phyloP scores from a whole-genome alignment of 1,140 invertebrate species.

The Druon quercuslanigerum region DNA sequence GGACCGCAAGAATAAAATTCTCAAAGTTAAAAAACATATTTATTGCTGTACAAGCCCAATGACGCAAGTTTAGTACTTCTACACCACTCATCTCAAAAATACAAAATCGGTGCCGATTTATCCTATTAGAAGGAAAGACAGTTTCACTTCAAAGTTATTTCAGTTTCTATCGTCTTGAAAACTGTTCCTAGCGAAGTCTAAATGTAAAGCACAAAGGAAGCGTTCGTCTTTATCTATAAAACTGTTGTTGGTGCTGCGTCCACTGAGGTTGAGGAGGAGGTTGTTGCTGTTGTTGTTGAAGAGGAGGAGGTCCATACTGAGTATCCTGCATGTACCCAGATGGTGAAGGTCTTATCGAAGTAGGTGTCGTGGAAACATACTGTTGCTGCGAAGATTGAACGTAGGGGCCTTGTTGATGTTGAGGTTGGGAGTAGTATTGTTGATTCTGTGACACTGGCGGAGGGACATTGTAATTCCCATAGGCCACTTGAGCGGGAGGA shows the following conservation, averaged over 20 bases:
- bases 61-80: background rate
- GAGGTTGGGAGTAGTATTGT: conserved; percentile 74
- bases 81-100: background rate
- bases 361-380: conserved; percentile 63
- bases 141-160: background rate
- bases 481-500: conserved; percentile 70
- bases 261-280: conserved; percentile 72
- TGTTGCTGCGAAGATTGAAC: conserved; percentile 68
- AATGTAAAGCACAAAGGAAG: background rate
- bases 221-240: conserved; percentile 75
- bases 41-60: conserved; percentile 45
- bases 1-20: background rate
- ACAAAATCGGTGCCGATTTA: conserved; percentile 7
- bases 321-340: conserved; percentile 68
- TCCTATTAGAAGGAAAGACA: background rate
- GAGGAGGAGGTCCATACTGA: conserved; percentile 67
- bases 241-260: conserved; percentile 75
- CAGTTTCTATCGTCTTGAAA: background rate
- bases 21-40: conserved; percentile 44
- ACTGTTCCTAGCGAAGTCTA: background rate
- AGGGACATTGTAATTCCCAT: conserved; percentile 68
- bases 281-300: conserved; percentile 67
- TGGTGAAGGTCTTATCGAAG: conserved; percentile 66
- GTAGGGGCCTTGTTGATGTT: conserved; percentile 72
- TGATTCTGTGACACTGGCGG: conserved; percentile 75